phyloP scores from a whole-genome alignment of 2,888 invertebrate species.

The Euzophera pinguis region DNA sequence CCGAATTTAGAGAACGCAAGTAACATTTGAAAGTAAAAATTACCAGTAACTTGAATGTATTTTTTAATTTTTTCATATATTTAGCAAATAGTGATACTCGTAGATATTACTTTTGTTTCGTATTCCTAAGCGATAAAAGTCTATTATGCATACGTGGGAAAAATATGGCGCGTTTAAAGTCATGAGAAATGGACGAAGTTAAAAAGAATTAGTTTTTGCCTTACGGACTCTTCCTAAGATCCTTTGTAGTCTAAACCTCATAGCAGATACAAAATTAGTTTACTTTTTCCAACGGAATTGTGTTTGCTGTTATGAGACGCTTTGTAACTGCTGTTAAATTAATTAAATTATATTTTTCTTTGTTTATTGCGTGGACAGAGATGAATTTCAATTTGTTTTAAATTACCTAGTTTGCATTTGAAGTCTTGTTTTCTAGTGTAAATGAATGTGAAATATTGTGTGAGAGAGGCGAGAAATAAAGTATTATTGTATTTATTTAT shows the following conservation, averaged over 20 bases:
- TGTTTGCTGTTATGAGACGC: conserved; percentile 1
- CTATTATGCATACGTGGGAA: no score
- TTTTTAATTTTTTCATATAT: no score
- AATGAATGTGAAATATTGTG: neutral
- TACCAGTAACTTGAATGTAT: no score
- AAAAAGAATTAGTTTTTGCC: neutral
- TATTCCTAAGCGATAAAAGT: no score
- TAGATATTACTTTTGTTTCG: no score
- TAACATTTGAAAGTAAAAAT: no score
- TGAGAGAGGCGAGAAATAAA: no score
- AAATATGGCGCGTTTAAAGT: no score
- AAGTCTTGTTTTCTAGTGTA: neutral
- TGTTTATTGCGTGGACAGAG: conserved; percentile 1
- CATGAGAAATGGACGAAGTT: no score
- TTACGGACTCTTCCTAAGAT: neutral
- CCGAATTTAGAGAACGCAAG: no score
- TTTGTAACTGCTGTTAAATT: conserved; percentile 1
- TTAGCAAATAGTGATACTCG: no score
- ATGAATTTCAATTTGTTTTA: conserved; percentile 3
- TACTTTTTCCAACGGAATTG: neutral
- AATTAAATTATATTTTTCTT: conserved; percentile 6
- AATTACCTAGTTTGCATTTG: neutral
- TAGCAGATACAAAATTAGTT: neutral
- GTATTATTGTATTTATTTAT: no score
- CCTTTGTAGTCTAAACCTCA: neutral